A percentile compares a stretch with the other conserved stretches of the same genome.
Evolutionary conservation across 2,888 invertebrate species (phyloP).

Genomic region (Heteropelma amictum): DNA sequence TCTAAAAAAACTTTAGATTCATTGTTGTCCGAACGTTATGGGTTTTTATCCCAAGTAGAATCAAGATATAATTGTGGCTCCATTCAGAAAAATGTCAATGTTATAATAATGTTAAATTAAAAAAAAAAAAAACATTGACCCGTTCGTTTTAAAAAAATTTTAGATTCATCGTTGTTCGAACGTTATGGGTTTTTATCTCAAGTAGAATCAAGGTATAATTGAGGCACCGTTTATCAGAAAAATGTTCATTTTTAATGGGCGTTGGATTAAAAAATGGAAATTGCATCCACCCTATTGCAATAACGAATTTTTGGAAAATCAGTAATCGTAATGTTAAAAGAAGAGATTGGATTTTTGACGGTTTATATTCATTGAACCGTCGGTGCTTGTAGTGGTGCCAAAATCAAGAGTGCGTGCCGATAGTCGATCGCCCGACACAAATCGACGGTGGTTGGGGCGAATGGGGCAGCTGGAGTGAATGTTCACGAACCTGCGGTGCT

Average conservation of each 20-base stretch:
- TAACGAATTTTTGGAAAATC: background rate
- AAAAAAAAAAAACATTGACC: background rate
- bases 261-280: slow-evolving; percentile 78
- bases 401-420: slow-evolving; percentile 81
- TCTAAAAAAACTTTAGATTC: background rate
- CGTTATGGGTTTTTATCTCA: too few relatives aligned
- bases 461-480: slow-evolving; percentile 82
- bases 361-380: slow-evolving; percentile 21
- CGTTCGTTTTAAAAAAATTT: background rate
- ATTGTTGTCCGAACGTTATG: background rate
- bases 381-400: slow-evolving; percentile 82
- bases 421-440: slow-evolving; percentile 81
- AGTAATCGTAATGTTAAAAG: too few relatives aligned
- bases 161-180: background rate
- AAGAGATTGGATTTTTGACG: too few relatives aligned
- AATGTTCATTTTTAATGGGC: too few relatives aligned
- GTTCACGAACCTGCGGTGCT: slow-evolving; percentile 83
- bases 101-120: slow-evolving; percentile 84
- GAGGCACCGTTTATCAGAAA: too few relatives aligned
- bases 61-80: too few relatives aligned
- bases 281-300: background rate
- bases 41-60: too few relatives aligned
- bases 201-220: too few relatives aligned
- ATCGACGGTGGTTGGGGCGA: slow-evolving; percentile 84
- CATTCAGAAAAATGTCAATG: too few relatives aligned